Percentiles rank a stretch among this genome's conserved stretches.
Conservation (phyloP, 2,113 vertebrate species). For the Ceyx margarethae region DNA sequence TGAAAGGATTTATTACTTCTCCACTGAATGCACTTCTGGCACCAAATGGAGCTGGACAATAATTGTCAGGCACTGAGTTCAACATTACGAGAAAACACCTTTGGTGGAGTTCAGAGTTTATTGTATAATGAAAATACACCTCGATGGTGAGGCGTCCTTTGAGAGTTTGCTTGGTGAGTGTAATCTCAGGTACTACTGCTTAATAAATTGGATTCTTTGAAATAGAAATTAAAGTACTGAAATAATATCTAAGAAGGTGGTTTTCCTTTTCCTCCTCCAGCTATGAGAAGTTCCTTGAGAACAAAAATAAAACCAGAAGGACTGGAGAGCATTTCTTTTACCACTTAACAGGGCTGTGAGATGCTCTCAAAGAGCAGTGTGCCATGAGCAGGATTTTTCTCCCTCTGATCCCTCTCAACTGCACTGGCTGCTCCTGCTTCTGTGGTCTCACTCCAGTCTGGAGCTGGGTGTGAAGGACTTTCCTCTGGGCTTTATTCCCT, state of each 20-base stretch:
- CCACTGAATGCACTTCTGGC: conserved; percentile 33
- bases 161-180: conserved; percentile 47
- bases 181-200: conserved; percentile 53
- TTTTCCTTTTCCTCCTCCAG: conserved; percentile 20
- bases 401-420: not conserved
- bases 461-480: not conserved
- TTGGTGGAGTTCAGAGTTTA: conserved; percentile 3
- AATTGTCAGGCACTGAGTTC: conserved; percentile 30
- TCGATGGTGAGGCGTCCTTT: conserved; percentile 51
- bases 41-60: conserved; percentile 10
- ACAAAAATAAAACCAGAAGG: not conserved
- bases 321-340: not conserved
- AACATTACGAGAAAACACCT: conserved; percentile 54
- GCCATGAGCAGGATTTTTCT: not conserved
- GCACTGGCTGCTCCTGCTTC: not conserved
- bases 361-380: not conserved
- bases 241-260: conserved; percentile 5
- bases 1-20: conserved; percentile 51
- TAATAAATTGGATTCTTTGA: conserved; percentile 61
- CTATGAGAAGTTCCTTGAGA: not conserved
- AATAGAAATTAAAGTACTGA: conserved; percentile 39
- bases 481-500: not conserved
- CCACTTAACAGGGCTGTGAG: not conserved
- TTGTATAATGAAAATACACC: conserved; percentile 45
- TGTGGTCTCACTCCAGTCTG: not conserved